phyloP scores from a whole-genome alignment of 2,888 invertebrate species.

The Calliphora vomitoria region DNA sequence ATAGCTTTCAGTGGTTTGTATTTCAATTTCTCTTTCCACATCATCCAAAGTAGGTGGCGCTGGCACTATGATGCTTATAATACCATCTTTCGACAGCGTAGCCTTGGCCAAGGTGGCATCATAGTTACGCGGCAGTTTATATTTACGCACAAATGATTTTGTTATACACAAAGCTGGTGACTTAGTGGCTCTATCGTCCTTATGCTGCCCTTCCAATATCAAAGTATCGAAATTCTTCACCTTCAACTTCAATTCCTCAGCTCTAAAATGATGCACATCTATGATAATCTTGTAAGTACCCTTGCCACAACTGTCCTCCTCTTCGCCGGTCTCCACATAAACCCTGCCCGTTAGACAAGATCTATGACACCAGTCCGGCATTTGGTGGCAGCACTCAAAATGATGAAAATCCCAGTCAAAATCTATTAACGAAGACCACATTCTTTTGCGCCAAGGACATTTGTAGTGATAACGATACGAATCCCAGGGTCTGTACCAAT shows the following conservation, averaged over 20 bases:
- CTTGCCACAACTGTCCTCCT: conserved; percentile 78
- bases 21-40: conserved; percentile 81
- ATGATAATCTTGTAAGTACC: conserved; percentile 82
- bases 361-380: conserved; percentile 80
- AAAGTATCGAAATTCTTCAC: conserved; percentile 81
- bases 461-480: conserved; percentile 72
- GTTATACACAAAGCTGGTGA: conserved; percentile 80
- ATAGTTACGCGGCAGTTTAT: conserved; percentile 82
- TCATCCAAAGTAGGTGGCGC: conserved; percentile 82
- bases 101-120: conserved; percentile 81
- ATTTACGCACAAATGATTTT: conserved; percentile 81
- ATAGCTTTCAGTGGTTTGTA: conserved; percentile 80
- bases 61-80: conserved; percentile 82
- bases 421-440: conserved; percentile 57
- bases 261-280: conserved; percentile 82
- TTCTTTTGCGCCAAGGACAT: conserved; percentile 76
- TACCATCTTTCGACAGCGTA: conserved; percentile 82
- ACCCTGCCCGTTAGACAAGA: conserved; percentile 81
- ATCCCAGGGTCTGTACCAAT: conserved; percentile 77
- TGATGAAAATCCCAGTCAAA: conserved; percentile 56
- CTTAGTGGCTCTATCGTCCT: conserved; percentile 79
- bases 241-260: conserved; percentile 80
- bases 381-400: conserved; percentile 56
- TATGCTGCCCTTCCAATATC: conserved; percentile 80
- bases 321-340: conserved; percentile 80